phyloP scores from a whole-genome alignment of 2,113 vertebrate species.

The Serilophus lunatus region DNA sequence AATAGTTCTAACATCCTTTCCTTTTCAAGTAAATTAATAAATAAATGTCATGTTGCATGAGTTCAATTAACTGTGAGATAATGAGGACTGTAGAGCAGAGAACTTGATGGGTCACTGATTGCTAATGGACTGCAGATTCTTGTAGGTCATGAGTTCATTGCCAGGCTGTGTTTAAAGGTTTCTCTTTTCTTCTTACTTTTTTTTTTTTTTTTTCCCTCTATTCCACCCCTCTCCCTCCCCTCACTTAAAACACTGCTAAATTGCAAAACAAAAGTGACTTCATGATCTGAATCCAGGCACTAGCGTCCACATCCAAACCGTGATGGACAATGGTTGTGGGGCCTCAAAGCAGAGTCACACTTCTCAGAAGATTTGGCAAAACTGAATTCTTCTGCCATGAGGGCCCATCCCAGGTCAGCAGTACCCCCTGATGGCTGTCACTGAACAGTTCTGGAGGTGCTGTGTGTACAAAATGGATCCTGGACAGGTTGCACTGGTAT shows the following conservation, averaged over 20 bases:
- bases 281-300: neutral
- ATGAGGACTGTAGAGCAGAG: constrained; percentile 5
- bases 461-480: neutral
- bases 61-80: constrained; percentile 35
- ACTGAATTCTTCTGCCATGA: neutral
- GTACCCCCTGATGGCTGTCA: neutral
- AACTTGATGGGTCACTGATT: constrained; percentile 32
- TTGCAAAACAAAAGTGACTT: neutral
- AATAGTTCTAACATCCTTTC: neutral
- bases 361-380: neutral
- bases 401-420: neutral
- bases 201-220: no score
- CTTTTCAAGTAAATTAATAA: constrained; percentile 13
- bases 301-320: neutral
- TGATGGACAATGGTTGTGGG: neutral
- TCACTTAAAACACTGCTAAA: neutral
- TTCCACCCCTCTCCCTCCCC: no score
- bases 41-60: constrained; percentile 17
- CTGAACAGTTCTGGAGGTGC: neutral
- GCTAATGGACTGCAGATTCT: constrained; percentile 38
- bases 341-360: neutral
- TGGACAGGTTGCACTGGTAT: neutral
- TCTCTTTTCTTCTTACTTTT: accelerated
- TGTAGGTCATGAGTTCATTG: constrained; percentile 27
- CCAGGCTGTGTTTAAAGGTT: constrained; percentile 1